Base-by-base conservation (phyloP, 1,140 invertebrate genomes). In the Drosophila carrolli region DNA sequence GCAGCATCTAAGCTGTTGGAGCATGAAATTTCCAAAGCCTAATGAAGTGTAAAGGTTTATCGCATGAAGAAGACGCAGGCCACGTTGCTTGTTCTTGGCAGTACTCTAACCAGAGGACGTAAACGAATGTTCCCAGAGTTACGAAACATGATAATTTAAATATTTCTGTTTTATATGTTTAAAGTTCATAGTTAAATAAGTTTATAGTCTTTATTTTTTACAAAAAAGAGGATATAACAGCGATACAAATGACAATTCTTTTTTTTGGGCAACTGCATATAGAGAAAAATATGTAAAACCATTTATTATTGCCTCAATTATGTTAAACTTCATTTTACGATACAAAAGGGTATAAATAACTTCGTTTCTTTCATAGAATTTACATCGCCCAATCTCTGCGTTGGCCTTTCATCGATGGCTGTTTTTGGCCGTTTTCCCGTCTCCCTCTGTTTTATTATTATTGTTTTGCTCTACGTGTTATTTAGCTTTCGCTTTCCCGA, bases 31-130 rank as follows among this genome's bases (percentile, higher is more conserved):
- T 84, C 72, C 66, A 59, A 89, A 67, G 77, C 51, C 77, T 89
- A 89, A 89, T 89, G 84, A 89, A 89, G 84, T 81, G 84, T 78
- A 89, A 89, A 89, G 84, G 84, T 89, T 89, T 89, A 89, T 89
- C 84, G 84, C 61, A 89, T 65, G 73, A 81, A 66, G 72, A 59
- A 77, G 76, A 65, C 47, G 58, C 66, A 75, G 51, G 50, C 44
- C 62, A 46, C 46, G 55, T 38, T 38, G 62, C 51, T 76, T 43
- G 35, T 50, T 68, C 38, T 19, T 46, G 46, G 41, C 57, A 58
- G 54, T 41, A 61, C 53, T 32, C 65, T 50, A n/a, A 7, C 10
- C 1, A 9, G 35, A 27, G n/a, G 11, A 14, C 41, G 51, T 35
- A 0, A 4, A 8, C 2, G 23, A 63, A 10, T 16, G 1, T 8